Evolutionary conservation across 1,140 invertebrate genomes (phyloP).

Genomic region (Capitella teleta): DNA sequence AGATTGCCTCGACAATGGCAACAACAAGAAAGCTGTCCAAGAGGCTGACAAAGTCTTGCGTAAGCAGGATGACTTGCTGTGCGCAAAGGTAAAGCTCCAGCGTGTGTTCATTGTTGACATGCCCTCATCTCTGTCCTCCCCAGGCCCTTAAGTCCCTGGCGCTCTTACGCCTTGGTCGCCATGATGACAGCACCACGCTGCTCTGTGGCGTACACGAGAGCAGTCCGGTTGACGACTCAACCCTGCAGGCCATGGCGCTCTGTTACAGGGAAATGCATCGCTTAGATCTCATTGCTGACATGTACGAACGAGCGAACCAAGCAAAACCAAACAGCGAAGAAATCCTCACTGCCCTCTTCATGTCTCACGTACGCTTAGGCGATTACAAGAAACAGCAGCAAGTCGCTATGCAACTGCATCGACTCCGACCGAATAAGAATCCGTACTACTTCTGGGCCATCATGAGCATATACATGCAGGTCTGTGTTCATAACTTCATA

Average conservation of each 20-base stretch:
- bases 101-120: too few relatives aligned
- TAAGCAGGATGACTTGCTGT: conserved; percentile 77
- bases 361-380: conserved; percentile 81
- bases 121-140: conserved; percentile 4
- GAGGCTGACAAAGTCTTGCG: conserved; percentile 91
- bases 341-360: conserved; percentile 82
- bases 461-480: conserved; percentile 90
- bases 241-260: conserved; percentile 90
- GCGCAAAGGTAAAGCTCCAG: conserved; percentile 77
- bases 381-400: conserved; percentile 86
- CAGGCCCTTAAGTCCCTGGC: conserved; percentile 75
- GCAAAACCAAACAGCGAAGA: conserved; percentile 81
- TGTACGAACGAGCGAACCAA: conserved; percentile 80
- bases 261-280: conserved; percentile 79
- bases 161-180: conserved; percentile 69
- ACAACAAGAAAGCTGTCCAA: conserved; percentile 94
- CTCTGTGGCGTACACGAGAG: conserved; percentile 68
- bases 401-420: conserved; percentile 77
- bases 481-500: conserved; percentile 26
- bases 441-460: conserved; percentile 97
- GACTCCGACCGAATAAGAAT: conserved; percentile 73
- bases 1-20: conserved; percentile 91
- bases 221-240: conserved; percentile 77
- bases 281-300: conserved; percentile 49
- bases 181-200: conserved; percentile 61